Percentiles rank a stretch among this genome's conserved stretches.
Evolutionary conservation across 2,797 vertebrate species (phyloP).

Genomic region (Tapera naevia): DNA sequence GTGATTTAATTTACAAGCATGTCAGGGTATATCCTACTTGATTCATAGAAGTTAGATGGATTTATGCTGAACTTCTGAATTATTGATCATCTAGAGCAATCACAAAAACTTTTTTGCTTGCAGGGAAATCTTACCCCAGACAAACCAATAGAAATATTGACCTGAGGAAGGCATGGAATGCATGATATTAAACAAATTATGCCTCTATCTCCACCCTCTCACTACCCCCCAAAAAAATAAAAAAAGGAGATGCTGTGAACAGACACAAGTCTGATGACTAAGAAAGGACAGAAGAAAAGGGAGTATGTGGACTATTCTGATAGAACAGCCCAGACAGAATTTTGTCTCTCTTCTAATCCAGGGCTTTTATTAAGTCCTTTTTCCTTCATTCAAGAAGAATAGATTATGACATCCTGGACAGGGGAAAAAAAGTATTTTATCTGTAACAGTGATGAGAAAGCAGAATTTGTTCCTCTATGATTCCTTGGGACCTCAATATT

Average conservation of each 20-base stretch:
- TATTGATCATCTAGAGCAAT: background rate
- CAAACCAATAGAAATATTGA: background rate
- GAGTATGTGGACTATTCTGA: background rate
- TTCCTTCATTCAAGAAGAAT: rapidly evolving
- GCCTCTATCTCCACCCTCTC: no score
- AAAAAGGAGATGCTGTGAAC: background rate
- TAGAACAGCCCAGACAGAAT: background rate
- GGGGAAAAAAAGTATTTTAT: background rate
- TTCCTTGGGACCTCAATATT: background rate
- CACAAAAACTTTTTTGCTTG: background rate
- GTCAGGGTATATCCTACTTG: background rate
- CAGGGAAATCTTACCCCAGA: background rate
- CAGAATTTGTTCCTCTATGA: background rate
- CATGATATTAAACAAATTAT: no score
- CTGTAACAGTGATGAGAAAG: background rate
- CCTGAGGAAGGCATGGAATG: background rate
- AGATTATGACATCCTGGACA: background rate
- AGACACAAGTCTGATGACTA: background rate
- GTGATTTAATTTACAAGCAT: background rate
- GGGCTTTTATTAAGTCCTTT: background rate
- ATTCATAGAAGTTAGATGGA: background rate
- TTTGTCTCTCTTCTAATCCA: background rate
- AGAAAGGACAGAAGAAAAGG: background rate
- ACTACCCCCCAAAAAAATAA: no score
- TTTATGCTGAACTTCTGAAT: slow-evolving; percentile 7